Evolutionary conservation across 2,113 vertebrate species (phyloP).

Genomic region (Girardinichthys multiradiatus): DNA sequence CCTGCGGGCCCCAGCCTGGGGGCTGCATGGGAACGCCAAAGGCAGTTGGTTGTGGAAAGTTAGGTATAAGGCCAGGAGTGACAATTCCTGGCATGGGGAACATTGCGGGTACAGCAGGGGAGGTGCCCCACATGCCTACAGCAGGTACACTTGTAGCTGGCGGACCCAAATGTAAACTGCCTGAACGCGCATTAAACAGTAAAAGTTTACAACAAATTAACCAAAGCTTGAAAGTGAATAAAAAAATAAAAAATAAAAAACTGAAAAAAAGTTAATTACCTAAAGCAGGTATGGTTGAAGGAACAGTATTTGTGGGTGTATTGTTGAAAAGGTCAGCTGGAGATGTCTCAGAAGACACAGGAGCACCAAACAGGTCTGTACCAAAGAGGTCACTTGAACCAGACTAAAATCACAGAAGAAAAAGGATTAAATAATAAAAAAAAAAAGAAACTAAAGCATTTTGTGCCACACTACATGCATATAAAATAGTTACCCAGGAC

Average conservation of each 20-base stretch:
- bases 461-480: background rate
- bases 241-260: background rate
- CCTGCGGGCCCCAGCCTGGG: constrained; percentile 82
- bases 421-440: background rate
- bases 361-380: constrained; percentile 81
- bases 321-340: constrained; percentile 83
- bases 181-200: constrained; percentile 63
- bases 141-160: constrained; percentile 59
- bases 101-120: constrained; percentile 59
- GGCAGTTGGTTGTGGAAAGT: constrained; percentile 73
- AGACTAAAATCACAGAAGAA: constrained; percentile 72
- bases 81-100: constrained; percentile 74
- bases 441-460: background rate
- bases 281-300: constrained; percentile 64
- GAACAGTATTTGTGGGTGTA: constrained; percentile 38
- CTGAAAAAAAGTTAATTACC: constrained; percentile 57
- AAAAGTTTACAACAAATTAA: background rate
- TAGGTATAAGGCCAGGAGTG: constrained; percentile 62
- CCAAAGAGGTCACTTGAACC: constrained; percentile 83
- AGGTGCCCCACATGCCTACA: constrained; percentile 80
- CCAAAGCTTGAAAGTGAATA: background rate
- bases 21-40: constrained; percentile 77
- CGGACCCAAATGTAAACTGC: constrained; percentile 75
- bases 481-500: background rate
- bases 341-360: constrained; percentile 46